phyloP scores from a whole-genome alignment of 1,140 invertebrate genomes.

The Drosophila grimshawi region DNA sequence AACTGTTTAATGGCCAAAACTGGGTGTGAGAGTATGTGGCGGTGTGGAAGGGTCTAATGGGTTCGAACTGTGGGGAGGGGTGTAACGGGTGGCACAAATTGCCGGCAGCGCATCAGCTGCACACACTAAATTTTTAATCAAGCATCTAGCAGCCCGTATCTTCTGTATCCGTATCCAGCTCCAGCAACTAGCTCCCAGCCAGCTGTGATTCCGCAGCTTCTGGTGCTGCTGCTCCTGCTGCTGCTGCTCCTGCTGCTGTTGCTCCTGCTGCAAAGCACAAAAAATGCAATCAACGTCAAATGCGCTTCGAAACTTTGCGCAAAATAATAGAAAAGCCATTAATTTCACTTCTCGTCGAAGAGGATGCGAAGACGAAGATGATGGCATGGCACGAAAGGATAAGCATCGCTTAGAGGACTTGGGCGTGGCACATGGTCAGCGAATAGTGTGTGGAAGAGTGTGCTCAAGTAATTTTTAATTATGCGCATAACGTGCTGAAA shows the following conservation, averaged over 20 bases:
- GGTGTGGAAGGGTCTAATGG: not conserved
- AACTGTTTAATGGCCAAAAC: conserved; percentile 51
- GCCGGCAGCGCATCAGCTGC: conserved; percentile 48
- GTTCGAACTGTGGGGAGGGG: conserved; percentile 10
- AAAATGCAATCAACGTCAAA: conserved; percentile 82
- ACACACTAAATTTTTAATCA: conserved; percentile 78
- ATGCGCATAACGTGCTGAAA: conserved; percentile 74
- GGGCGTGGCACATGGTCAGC: conserved; percentile 36
- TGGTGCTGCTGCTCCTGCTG: conserved; percentile 34
- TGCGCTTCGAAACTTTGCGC: conserved; percentile 80
- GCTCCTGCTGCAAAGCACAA: conserved; percentile 46
- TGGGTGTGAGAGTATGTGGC: not conserved
- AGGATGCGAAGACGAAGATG: conserved; percentile 36
- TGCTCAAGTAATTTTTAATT: conserved; percentile 78
- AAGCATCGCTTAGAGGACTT: not conserved
- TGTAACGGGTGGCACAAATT: conserved; percentile 51
- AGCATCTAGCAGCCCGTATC: conserved; percentile 53
- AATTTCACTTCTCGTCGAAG: conserved; percentile 82
- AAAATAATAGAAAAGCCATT: conserved; percentile 83
- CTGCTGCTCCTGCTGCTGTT: conserved; percentile 48
- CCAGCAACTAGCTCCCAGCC: conserved; percentile 47
- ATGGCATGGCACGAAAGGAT: conserved; percentile 13
- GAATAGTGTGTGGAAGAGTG: conserved; percentile 11
- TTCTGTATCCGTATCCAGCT: conserved; percentile 38
- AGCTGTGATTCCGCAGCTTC: conserved; percentile 69